Conservation (phyloP, 1,140 invertebrate genomes). For the Rhizoglyphus robini region DNA sequence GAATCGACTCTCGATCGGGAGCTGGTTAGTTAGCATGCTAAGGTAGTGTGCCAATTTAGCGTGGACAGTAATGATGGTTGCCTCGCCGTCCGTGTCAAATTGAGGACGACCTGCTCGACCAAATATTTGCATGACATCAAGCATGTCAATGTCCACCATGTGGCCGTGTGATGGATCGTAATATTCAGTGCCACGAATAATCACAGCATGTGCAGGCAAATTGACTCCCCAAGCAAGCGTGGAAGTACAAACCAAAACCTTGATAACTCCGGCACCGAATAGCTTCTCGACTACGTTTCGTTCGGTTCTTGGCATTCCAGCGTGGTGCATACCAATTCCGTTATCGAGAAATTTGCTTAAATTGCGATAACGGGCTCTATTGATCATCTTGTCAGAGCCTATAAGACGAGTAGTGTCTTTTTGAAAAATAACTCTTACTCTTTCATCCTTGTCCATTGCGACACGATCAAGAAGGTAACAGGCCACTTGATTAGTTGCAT, state of each 20-base stretch:
- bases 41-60: slow-evolving; percentile 88
- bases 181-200: slow-evolving; percentile 76
- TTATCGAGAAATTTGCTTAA: slow-evolving; percentile 63
- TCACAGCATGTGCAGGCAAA: slow-evolving; percentile 80
- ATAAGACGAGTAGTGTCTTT: slow-evolving; percentile 3
- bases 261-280: slow-evolving; percentile 73
- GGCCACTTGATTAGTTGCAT: slow-evolving; percentile 80
- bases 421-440: slow-evolving; percentile 44
- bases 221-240: slow-evolving; percentile 99
- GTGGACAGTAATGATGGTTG: slow-evolving; percentile 86
- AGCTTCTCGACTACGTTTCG: slow-evolving; percentile 73
- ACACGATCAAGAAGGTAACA: slow-evolving; percentile 31
- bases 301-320: slow-evolving; percentile 76
- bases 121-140: slow-evolving; percentile 99
- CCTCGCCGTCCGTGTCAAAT: slow-evolving; percentile 68
- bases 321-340: slow-evolving; percentile 92
- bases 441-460: slow-evolving; percentile 34
- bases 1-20: slow-evolving; percentile 96
- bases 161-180: slow-evolving; percentile 89
- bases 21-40: slow-evolving; percentile 83
- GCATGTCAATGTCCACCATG: slow-evolving; percentile 86
- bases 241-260: slow-evolving; percentile 89
- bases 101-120: slow-evolving; percentile 83
- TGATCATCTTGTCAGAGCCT: slow-evolving; percentile 33
- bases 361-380: slow-evolving; percentile 56